A percentile compares a stretch with the other conserved stretches of the same genome.
Evolutionary conservation across 2,113 vertebrate genomes (phyloP).

Genomic region (Laterallus jamaicensis): DNA sequence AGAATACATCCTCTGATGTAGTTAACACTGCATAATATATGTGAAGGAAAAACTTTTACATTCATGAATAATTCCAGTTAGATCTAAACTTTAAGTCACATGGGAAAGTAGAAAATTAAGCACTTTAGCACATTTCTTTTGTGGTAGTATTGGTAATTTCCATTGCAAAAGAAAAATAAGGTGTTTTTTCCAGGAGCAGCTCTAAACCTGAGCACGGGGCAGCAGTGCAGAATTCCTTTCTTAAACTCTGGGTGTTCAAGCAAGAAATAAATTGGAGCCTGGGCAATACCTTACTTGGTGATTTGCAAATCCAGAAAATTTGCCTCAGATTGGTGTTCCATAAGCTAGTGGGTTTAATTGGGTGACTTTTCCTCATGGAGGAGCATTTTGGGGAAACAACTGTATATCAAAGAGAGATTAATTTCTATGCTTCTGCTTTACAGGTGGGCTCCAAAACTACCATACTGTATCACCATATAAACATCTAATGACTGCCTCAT

Average conservation of each 20-base stretch:
- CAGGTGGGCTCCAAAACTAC: neutral
- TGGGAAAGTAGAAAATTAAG: neutral
- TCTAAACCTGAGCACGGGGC: neutral
- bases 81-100: neutral
- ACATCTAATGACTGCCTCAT: neutral
- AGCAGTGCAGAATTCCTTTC: neutral
- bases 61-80: neutral
- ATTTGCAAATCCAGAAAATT: neutral
- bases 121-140: neutral
- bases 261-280: neutral
- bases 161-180: neutral
- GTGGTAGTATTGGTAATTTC: neutral
- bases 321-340: neutral
- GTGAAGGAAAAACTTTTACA: neutral
- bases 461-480: neutral
- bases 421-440: neutral
- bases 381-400: neutral
- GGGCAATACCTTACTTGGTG: neutral
- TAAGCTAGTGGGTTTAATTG: neutral
- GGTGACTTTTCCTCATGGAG: neutral
- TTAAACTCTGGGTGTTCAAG: neutral
- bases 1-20: neutral
- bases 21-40: neutral
- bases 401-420: neutral
- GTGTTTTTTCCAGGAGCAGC: neutral